phyloP scores from a whole-genome alignment of 1,140 invertebrate genomes.

The Reticulitermes speratus region DNA sequence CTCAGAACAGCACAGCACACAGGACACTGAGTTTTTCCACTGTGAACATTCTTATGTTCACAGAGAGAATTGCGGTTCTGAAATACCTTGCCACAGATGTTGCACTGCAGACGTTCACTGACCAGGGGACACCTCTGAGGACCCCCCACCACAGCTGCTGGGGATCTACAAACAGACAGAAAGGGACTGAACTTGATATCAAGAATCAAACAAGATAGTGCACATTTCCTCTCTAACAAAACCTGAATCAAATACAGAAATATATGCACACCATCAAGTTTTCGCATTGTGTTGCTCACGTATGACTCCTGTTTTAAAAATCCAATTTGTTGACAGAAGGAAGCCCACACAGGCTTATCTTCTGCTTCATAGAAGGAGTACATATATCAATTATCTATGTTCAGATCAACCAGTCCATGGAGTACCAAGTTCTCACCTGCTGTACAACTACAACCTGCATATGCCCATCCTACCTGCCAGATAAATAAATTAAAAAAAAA shows the following conservation, averaged over 20 bases:
- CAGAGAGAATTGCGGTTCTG: conserved; percentile 55
- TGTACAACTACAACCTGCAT: neutral
- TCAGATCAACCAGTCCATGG: neutral
- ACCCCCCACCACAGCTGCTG: conserved; percentile 27
- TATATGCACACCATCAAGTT: neutral
- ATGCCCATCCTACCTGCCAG: no score
- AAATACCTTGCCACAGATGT: conserved; percentile 55
- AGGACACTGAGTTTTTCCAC: conserved; percentile 53
- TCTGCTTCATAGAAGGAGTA: no score
- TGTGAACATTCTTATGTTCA: conserved; percentile 57
- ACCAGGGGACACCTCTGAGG: neutral
- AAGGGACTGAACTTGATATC: conserved; percentile 35
- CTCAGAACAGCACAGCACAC: conserved; percentile 54
- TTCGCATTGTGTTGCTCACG: neutral
- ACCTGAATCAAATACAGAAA: neutral
- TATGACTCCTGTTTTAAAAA: neutral
- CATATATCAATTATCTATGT: neutral
- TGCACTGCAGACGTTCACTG: conserved; percentile 43
- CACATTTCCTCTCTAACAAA: neutral
- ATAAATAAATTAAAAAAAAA: no score
- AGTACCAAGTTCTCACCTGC: neutral
- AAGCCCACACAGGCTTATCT: no score
- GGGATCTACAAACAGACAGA: conserved; percentile 30
- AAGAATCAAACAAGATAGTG: neutral
- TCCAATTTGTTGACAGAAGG: no score